Conservation (phyloP, 2,888 invertebrate genomes). For the Drosophila mimetica region DNA sequence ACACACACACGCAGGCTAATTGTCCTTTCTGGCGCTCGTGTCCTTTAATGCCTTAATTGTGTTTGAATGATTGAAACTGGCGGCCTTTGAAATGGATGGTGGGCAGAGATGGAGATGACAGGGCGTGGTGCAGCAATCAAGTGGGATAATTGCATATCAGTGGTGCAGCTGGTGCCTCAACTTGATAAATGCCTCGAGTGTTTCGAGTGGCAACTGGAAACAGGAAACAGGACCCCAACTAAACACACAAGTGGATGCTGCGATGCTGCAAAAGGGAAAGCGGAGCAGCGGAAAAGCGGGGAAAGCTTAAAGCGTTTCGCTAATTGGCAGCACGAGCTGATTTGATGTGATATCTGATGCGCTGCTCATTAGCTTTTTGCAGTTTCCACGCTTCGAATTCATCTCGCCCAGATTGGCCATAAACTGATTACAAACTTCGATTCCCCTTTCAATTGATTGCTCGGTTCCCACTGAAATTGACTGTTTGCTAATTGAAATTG, state of each 20-base stretch:
- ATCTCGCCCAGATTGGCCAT: conserved; percentile 17
- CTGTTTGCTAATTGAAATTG: not conserved
- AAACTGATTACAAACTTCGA: conserved; percentile 17
- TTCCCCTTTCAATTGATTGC: conserved; percentile 2
- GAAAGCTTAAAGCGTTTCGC: conserved; percentile 23
- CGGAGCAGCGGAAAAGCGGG: not conserved
- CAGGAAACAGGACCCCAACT: conserved; percentile 19
- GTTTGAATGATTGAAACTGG: conserved; percentile 68
- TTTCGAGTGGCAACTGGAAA: conserved; percentile 38
- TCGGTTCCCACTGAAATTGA: not conserved
- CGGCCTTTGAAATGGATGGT: conserved; percentile 39
- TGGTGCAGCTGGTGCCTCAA: conserved; percentile 48
- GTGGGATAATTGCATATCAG: conserved; percentile 51
- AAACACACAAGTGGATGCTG: conserved; percentile 6
- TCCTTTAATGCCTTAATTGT: conserved; percentile 68
- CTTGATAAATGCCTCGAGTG: conserved; percentile 46
- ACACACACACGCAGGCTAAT: conserved; percentile 30
- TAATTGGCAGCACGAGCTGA: conserved; percentile 30
- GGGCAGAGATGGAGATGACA: not conserved
- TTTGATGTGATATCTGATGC: conserved; percentile 28
- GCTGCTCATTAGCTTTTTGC: conserved; percentile 23
- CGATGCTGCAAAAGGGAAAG: conserved; percentile 7
- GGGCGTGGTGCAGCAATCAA: conserved; percentile 31
- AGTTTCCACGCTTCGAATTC: not conserved
- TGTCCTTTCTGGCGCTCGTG: conserved; percentile 40